Evolutionary conservation across 2,113 vertebrate genomes (phyloP), one percentile per base, ranked within the genome.

Genomic region (Chaetops frenatus): DNA sequence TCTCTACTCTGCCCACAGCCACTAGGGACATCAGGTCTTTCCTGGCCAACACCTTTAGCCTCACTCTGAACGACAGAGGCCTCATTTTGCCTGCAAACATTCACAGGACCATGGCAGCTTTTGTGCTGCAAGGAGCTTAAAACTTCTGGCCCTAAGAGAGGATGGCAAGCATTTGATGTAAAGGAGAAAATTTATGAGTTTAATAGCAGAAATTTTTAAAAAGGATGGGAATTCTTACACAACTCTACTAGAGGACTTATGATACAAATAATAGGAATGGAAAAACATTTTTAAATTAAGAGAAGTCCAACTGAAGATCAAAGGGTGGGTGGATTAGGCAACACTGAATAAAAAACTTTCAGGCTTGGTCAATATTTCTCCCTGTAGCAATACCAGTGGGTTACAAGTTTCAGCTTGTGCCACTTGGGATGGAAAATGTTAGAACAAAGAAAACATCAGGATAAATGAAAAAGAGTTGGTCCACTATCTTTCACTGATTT

Each of bases 261-360:
- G 48, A 95, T 71, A 78, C 19, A 84, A 81, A 73, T 77, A 74
- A 71, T 9, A 85, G 44, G 61, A 84, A 87, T 48, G 84, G 87
- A 94, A 94, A 92, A 92, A 64, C 13, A 44, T 67, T 85, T 71
- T 94, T 35, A 84, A 91, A 87, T 81, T 74, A 64, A 44, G 91
- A 81, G 45, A 86, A 91, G 3, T 62, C 48, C 15, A 9, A 58
- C 5, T 67, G 35, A 78, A 95, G 94, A 94, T 79, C 45, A 91
- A 92, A 90, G 27, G 21, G 23, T 5, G 21, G 20, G 15, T 65
- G 12, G 42, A 88, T 94, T 90, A 80, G 50, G 82, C 79, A 93
- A 93, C 29, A 51, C 6, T 38, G 28, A 90, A 72, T 58, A 86
- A 85, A 88, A 87, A 90, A 24, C 12, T 65, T 76, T 54, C 62